Conservation (phyloP, 2,113 vertebrate species). For the Sminthopsis crassicaudata region DNA sequence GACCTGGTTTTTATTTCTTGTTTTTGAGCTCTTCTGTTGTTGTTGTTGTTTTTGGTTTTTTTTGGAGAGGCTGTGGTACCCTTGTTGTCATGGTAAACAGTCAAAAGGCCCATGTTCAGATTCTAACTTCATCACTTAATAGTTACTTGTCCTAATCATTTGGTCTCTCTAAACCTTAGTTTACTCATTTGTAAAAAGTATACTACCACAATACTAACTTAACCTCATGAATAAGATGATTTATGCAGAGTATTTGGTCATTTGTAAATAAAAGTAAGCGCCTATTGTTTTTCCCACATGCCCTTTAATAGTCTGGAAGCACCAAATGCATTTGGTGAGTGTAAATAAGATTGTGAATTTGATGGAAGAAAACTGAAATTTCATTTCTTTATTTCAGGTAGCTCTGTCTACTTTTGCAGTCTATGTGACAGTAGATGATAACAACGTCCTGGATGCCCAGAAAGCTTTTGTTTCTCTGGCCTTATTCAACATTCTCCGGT, state of each 20-base stretch:
- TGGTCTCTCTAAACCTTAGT: not conserved
- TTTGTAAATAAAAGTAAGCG: not conserved
- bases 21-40: not conserved
- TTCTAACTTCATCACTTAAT: not conserved
- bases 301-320: not conserved
- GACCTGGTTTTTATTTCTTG: not conserved
- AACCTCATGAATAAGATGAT: not conserved
- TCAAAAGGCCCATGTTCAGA: not conserved
- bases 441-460: conserved; percentile 91
- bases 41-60: not conserved
- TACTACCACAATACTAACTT: not conserved
- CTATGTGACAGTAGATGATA: conserved; percentile 86
- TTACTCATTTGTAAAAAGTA: not conserved
- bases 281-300: fast-evolving
- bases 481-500: conserved; percentile 97
- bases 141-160: not conserved
- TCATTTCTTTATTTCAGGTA: conserved; percentile 77
- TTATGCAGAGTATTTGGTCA: not conserved
- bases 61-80: not conserved
- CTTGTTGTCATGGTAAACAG: not conserved
- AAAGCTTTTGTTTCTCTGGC: conserved; percentile 95
- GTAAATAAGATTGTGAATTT: not conserved
- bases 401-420: conserved; percentile 92
- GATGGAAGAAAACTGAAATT: not conserved
- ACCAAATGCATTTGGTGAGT: fast-evolving